These are phyloP conservation scores for Heliangelus exortis DNA, from an alignment of 2,797 vertebrate species.

Conservation along the genomic window DNA sequence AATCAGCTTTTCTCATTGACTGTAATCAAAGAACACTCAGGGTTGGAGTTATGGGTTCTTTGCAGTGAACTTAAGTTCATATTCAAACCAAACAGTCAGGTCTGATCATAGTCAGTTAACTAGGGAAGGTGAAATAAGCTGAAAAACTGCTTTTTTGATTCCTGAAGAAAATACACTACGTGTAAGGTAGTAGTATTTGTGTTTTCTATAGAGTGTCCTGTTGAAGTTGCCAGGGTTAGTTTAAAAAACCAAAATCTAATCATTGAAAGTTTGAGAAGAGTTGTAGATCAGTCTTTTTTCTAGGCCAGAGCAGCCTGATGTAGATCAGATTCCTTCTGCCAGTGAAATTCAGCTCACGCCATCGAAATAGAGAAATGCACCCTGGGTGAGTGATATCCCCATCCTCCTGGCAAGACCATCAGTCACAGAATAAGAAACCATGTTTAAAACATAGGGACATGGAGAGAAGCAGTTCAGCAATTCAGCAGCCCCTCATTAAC, in stretches of 20 bases:
- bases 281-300: not conserved
- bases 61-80: not conserved
- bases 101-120: not conserved
- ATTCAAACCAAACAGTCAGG: not conserved
- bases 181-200: not conserved
- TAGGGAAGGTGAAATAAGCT: not conserved
- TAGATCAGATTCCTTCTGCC: not conserved
- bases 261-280: not conserved
- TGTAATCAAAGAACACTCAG: not conserved
- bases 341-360: not conserved
- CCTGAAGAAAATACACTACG: not conserved
- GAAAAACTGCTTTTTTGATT: not conserved
- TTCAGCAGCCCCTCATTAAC: constrained; percentile 39
- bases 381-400: not conserved
- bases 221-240: not conserved
- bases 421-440: not conserved
- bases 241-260: not conserved
- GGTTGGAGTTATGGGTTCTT: not conserved
- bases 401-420: not conserved
- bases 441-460: not conserved
- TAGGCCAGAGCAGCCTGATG: not conserved
- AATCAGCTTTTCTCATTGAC: not conserved
- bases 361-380: not conserved
- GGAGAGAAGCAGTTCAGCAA: constrained; percentile 12
- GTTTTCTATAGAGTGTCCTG: rapidly evolving